A percentile compares a stretch with the other conserved stretches of the same genome.
Conservation (phyloP, 2,888 invertebrate species). For the Drosophila paramelanica region DNA sequence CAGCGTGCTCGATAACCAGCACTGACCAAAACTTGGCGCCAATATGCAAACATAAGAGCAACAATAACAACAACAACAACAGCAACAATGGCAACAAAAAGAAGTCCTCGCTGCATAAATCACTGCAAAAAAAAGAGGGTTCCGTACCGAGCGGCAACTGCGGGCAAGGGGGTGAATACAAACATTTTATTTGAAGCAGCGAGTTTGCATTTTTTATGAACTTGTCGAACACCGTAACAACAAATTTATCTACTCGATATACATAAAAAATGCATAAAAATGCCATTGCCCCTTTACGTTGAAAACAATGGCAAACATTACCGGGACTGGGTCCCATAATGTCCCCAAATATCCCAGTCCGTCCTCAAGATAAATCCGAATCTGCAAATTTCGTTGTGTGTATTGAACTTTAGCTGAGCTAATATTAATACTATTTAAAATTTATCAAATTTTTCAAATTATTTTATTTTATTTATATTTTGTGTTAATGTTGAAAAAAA, state of each 20-base stretch:
- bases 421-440: background rate
- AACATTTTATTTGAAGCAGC: slow-evolving; percentile 69
- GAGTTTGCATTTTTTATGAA: slow-evolving; percentile 77
- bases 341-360: slow-evolving; percentile 3
- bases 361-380: background rate
- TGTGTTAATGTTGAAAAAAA: no score
- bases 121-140: slow-evolving; percentile 39
- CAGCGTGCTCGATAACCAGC: slow-evolving; percentile 49
- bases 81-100: slow-evolving; percentile 42
- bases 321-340: background rate
- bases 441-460: background rate
- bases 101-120: slow-evolving; percentile 62
- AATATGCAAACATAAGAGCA: slow-evolving; percentile 47
- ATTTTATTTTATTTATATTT: no score
- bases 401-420: background rate
- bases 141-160: background rate
- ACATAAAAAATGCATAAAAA: slow-evolving; percentile 76
- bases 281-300: slow-evolving; percentile 17
- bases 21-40: slow-evolving; percentile 53
- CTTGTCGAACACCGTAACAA: slow-evolving; percentile 69
- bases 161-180: slow-evolving; percentile 38
- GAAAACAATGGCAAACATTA: slow-evolving; percentile 44
- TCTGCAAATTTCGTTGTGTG: slow-evolving; percentile 5
- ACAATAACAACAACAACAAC: slow-evolving; percentile 23
- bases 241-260: slow-evolving; percentile 65